These are phyloP conservation scores for Elephantulus edwardii DNA, from an alignment of 2,113 vertebrate species.

Conservation along the genomic window DNA sequence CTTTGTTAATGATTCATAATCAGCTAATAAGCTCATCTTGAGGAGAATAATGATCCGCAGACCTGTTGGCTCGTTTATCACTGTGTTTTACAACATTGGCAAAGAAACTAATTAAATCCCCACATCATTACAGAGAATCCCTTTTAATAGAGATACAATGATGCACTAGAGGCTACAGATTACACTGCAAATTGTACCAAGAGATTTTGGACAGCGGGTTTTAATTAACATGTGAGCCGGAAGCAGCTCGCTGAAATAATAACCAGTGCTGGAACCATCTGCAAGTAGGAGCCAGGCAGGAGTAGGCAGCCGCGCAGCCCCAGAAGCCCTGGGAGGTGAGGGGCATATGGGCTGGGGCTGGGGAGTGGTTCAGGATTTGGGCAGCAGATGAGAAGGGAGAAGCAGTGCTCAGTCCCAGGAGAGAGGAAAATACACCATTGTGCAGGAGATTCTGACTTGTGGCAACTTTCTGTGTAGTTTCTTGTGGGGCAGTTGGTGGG, in stretches of 20 bases:
- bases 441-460: too few relatives aligned
- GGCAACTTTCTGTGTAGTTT: too few relatives aligned
- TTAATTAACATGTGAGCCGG: constrained; percentile 93
- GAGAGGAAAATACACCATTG: too few relatives aligned
- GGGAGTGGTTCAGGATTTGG: not conserved
- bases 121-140: constrained; percentile 98
- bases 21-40: constrained; percentile 95
- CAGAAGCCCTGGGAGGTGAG: not conserved
- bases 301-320: constrained; percentile 36
- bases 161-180: constrained; percentile 95
- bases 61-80: constrained; percentile 99
- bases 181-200: constrained; percentile 94
- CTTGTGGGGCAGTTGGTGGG: too few relatives aligned
- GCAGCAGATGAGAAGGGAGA: not conserved
- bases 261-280: constrained; percentile 81
- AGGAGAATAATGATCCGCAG: constrained; percentile 96
- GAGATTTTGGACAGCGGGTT: constrained; percentile 91
- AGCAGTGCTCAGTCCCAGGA: not conserved
- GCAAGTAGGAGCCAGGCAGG: constrained; percentile 64
- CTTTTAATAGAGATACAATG: constrained; percentile 99
- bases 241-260: constrained; percentile 89
- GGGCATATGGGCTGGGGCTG: not conserved
- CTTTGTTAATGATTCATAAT: constrained; percentile 95
- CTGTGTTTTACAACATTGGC: constrained; percentile 98
- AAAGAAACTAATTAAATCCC: constrained; percentile 99